Percentiles rank a stretch among this genome's conserved stretches.
Evolutionary conservation across 1,140 invertebrate species (phyloP).

Genomic region (Drosophila serrata): DNA sequence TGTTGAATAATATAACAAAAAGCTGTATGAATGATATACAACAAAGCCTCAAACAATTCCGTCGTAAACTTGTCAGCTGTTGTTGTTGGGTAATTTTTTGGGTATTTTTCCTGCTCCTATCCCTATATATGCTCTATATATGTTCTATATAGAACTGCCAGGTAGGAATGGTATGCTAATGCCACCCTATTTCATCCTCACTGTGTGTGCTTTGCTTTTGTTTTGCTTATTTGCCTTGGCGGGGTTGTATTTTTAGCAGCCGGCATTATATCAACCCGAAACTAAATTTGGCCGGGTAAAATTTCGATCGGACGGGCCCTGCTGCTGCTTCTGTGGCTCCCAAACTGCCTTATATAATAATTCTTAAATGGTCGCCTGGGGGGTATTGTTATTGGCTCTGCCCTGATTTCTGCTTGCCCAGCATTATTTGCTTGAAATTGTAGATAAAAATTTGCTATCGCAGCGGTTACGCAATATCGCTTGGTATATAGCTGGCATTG

Average conservation of each 20-base stretch:
- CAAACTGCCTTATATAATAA: slow-evolving; percentile 69
- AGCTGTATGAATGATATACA: slow-evolving; percentile 12
- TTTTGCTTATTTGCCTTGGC: slow-evolving; percentile 64
- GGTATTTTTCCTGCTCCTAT: slow-evolving; percentile 13
- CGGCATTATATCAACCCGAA: slow-evolving; percentile 71
- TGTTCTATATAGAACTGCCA: slow-evolving; percentile 1
- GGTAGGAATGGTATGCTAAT: not conserved
- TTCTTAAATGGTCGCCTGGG: not conserved
- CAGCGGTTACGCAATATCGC: slow-evolving; percentile 59
- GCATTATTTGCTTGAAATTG: slow-evolving; percentile 18
- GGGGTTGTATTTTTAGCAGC: slow-evolving; percentile 74
- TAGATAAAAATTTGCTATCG: slow-evolving; percentile 36
- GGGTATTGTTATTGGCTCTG: slow-evolving; percentile 9
- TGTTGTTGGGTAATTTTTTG: slow-evolving; percentile 10
- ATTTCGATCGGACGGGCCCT: slow-evolving; percentile 33
- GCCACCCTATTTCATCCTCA: slow-evolving; percentile 26
- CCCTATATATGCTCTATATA: not conserved
- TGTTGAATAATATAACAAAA: slow-evolving; percentile 50
- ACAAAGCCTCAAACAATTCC: slow-evolving; percentile 9
- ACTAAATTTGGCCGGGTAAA: slow-evolving; percentile 70
- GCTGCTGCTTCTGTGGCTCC: slow-evolving; percentile 12
- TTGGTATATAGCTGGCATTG: slow-evolving; percentile 44
- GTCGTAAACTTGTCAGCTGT: slow-evolving; percentile 53
- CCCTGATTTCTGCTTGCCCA: slow-evolving; percentile 35
- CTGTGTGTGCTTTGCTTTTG: slow-evolving; percentile 28